Conservation (phyloP, 2,888 invertebrate species). For the Mylabris sibirica region DNA sequence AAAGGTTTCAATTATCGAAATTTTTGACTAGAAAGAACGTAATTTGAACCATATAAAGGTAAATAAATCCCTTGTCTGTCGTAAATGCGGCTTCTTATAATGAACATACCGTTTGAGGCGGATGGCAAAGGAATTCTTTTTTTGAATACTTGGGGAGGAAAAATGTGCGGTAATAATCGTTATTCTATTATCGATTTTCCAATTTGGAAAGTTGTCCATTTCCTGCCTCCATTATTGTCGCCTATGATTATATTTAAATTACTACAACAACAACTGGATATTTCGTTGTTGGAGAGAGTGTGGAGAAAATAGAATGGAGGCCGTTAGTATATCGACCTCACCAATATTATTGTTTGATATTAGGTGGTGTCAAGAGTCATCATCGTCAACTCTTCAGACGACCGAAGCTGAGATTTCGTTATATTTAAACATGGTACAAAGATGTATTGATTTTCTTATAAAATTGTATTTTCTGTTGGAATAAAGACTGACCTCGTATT, state of each 20-base stretch:
- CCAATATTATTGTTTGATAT: not conserved
- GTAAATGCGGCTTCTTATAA: slow-evolving; percentile 3
- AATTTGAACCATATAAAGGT: not conserved
- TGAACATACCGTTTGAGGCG: not conserved
- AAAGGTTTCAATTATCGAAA: not conserved
- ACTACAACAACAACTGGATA: too few species aligned
- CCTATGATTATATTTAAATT: too few species aligned
- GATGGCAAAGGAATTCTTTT: not conserved
- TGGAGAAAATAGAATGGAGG: not conserved
- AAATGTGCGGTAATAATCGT: too few species aligned
- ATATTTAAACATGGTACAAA: too few species aligned
- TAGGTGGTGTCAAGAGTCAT: slow-evolving; percentile 2
- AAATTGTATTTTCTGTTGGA: not conserved
- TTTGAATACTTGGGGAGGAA: not conserved
- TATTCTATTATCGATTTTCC: not conserved
- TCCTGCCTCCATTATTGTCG: too few species aligned
- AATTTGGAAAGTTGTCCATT: too few species aligned
- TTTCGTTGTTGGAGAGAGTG: not conserved
- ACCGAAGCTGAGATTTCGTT: not conserved
- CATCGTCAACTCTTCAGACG: not conserved
- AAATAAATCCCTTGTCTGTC: not conserved
- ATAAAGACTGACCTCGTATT: slow-evolving; percentile 87
- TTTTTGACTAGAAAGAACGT: not conserved
- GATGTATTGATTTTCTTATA: not conserved
- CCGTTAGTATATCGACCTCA: not conserved